Base-by-base conservation (phyloP, 1,140 invertebrate species). In the Panonychus citri region DNA sequence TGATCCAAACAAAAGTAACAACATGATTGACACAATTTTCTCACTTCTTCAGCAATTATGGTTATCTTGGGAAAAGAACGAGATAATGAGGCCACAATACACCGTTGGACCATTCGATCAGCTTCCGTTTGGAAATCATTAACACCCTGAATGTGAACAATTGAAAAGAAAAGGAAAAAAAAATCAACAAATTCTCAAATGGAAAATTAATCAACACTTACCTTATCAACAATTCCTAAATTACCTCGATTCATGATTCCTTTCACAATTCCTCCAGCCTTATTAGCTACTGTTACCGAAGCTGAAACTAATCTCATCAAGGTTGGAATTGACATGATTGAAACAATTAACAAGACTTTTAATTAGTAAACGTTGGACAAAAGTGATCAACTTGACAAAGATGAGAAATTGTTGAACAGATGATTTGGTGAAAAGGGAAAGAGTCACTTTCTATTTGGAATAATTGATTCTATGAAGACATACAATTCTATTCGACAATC, bases 91-190 rank as follows among this genome's bases (percentile, higher is more conserved):
- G 81, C 77, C 46, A 95, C 77, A 59, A 98, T 97, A 66, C 84
- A 91, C 61, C 77, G 75, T 70, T 97, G 90, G 4, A 87, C 90
- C 43, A 81, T 83, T 61, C 93, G 75, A 69, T 98, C 94, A 4
- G 93, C 94, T 74, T 95, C 87, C 7, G 94, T 98, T 75, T 97
- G 91, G 21, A 90, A 75, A 74, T 98, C 91, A 75, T 89, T 83
- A 62, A 80, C 78, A n/a, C 82, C 85, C 76, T 86, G 66, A 54
- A 71, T 59, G 51, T 58, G 34, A 17, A 53, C 51, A 51, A 24
- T 63, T 54, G 26, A 34, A 56, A 13, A 21, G 10, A 34, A 26
- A 42, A 42, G 21, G 21, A 15, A 43, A 42, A 19, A 12, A 34
- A 12, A 34, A 34, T 28, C 5, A 37, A 39, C 15, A 15, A 17